Base-by-base conservation (phyloP, 2,888 invertebrate species). In the Ariolimax columbianus region DNA sequence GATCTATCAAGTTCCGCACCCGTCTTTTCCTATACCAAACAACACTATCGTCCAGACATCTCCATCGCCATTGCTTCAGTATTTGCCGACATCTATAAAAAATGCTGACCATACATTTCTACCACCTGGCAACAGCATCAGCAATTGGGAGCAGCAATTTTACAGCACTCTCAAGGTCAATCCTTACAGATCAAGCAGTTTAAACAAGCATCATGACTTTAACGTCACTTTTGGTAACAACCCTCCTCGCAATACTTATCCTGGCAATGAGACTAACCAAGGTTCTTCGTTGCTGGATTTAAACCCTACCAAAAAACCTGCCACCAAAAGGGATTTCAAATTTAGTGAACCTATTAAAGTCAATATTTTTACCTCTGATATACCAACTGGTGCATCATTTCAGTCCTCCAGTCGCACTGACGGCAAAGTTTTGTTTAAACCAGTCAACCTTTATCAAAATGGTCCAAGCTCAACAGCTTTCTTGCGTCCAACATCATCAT, bases 131-230 rank as follows among this genome's bases (percentile, higher is more conserved):
- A 43, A 23, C 43, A 59, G 26, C 33, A 77, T 77, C 26, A 40
- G 70, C 40, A 40, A 83, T 30, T 86, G 86, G 86, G 79, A 88
- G 43, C 84, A 88, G 17, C 82, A 86, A 59, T 88, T 85, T 63
- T 88, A 84, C 63, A 86, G 82, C 73, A 43, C 78, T 33, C 59
- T 86, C 36, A 81, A 75, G 51, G 77, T 73, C 4, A 88, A 86
- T 78, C 86, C 86, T 26, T 78, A 81, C 75, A 86, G 59, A 51
- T 68, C 23, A 14, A 59, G 14, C 63, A 38, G 4, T 43, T 0
- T 66, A 38, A 66, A n/a, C 43, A 23, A 79, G 17, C 17, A n/a
- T 66, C 43, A 40, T n/a, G n/a, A n/a, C 23, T 7, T 43, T 30
- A 33, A 17, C 2, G 19, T 26, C 6, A n/a, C 23, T 11, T 36